A percentile compares a stretch with the other conserved stretches of the same genome.
Conservation (phyloP, 2,113 vertebrate genomes). For the Lasiurus cinereus region DNA sequence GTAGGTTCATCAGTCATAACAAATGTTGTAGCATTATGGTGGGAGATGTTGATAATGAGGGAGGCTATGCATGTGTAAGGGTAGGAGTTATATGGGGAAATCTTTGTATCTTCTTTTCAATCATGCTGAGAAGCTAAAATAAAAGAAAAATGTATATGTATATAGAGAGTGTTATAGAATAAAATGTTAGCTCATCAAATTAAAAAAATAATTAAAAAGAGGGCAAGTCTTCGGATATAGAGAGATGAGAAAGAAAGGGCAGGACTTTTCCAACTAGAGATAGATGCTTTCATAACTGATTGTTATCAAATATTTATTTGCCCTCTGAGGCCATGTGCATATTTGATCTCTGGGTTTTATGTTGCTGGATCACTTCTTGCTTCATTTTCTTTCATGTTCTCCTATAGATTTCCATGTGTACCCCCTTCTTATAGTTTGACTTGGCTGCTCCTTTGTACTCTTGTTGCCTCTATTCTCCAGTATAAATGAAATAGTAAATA, state of each 20-base stretch:
- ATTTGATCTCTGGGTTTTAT: slow-evolving; percentile 7
- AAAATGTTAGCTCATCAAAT: background rate
- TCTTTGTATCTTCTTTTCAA: background rate
- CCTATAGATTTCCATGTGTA: slow-evolving; percentile 62
- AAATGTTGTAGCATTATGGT: background rate
- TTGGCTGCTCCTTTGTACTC: slow-evolving; percentile 48
- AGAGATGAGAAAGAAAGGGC: background rate
- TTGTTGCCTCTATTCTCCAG: background rate
- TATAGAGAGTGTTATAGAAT: background rate
- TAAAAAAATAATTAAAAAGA: slow-evolving; percentile 42
- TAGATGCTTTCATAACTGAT: slow-evolving; percentile 22
- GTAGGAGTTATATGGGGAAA: background rate
- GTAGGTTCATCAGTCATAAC: background rate
- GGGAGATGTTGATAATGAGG: background rate
- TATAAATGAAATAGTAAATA: slow-evolving; percentile 44
- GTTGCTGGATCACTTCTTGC: background rate
- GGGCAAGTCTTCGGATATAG: background rate
- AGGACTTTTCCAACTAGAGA: slow-evolving; percentile 25
- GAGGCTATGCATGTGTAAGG: accelerated
- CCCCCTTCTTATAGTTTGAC: background rate
- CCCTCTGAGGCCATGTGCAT: background rate
- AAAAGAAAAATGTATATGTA: background rate
- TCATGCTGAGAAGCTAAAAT: slow-evolving; percentile 9
- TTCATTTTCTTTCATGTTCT: slow-evolving; percentile 14
- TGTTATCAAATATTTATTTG: slow-evolving; percentile 57